These are phyloP conservation scores for Sarcophaga carnaria DNA, from an alignment of 2,888 invertebrate species.

Conservation along the genomic window DNA sequence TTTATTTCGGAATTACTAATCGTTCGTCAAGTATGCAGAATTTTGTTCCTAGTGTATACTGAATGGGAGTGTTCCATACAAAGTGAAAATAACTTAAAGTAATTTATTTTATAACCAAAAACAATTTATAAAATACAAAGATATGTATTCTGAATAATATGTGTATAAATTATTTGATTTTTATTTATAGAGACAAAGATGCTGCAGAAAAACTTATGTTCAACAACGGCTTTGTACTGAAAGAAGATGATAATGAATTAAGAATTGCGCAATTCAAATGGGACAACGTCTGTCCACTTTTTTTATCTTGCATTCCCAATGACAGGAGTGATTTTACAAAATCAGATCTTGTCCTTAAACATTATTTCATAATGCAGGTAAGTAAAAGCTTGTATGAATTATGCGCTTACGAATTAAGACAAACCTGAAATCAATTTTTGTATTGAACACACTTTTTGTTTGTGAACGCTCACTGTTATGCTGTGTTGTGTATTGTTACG, in stretches of 20 bases:
- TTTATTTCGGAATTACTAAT: too few species aligned
- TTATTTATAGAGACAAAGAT: slow-evolving; percentile 45
- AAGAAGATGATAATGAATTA: slow-evolving; percentile 28
- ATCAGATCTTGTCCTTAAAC: slow-evolving; percentile 83
- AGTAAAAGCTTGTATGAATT: not conserved
- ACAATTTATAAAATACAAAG: too few species aligned
- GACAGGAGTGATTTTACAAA: slow-evolving; percentile 83
- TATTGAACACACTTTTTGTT: too few species aligned
- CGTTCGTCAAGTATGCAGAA: too few species aligned
- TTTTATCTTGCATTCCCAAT: slow-evolving; percentile 83
- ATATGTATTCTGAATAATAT: not conserved
- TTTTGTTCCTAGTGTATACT: too few species aligned
- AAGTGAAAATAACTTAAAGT: too few species aligned
- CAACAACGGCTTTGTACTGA: slow-evolving; percentile 34
- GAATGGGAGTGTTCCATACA: too few species aligned
- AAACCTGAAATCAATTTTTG: too few species aligned
- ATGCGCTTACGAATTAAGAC: too few species aligned
- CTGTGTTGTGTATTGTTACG: too few species aligned
- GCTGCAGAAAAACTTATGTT: slow-evolving; percentile 46
- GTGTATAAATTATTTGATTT: not conserved
- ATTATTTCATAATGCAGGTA: slow-evolving; percentile 85
- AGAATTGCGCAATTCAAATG: slow-evolving; percentile 75
- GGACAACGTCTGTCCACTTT: slow-evolving; percentile 83
- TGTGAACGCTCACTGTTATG: too few species aligned
- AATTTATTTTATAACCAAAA: too few species aligned